Evolutionary conservation across 2,888 invertebrate species (phyloP).

Genomic region (Eurytoma californica): DNA sequence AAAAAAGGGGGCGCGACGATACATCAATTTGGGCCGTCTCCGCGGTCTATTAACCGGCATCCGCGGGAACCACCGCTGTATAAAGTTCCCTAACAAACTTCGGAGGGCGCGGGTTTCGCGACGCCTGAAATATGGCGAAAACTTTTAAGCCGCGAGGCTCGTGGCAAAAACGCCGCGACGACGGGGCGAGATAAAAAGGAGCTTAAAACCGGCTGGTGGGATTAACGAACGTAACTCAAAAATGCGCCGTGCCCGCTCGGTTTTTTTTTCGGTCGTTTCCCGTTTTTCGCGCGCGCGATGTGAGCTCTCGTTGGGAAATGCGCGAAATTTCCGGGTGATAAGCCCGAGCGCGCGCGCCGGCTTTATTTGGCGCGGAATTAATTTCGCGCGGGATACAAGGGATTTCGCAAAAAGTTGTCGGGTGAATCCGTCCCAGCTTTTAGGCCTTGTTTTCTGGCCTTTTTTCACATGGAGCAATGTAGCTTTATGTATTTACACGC

Average conservation of each 20-base stretch:
- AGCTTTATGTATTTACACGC: too few relatives aligned
- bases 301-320: background rate
- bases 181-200: constrained; percentile 19
- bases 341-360: constrained; percentile 1
- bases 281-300: too few relatives aligned
- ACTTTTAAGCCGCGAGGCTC: constrained; percentile 62
- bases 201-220: constrained; percentile 14
- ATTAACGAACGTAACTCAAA: constrained; percentile 37
- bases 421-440: too few relatives aligned
- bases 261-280: background rate
- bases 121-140: constrained; percentile 61
- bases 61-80: constrained; percentile 34
- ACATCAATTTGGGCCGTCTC: constrained; percentile 59
- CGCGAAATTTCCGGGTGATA: constrained; percentile 16
- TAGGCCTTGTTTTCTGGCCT: too few relatives aligned
- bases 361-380: background rate
- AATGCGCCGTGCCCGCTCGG: constrained; percentile 10
- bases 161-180: background rate
- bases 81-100: constrained; percentile 1
- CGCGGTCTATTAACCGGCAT: constrained; percentile 55
- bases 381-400: background rate
- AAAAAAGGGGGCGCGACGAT: constrained; percentile 36
- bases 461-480: too few relatives aligned
- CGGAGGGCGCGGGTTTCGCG: constrained; percentile 4
- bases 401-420: too few relatives aligned